Evolutionary conservation across 2,888 invertebrate species (phyloP), one percentile per base, ranked within the genome.

Genomic region (Campoplex nolae): DNA sequence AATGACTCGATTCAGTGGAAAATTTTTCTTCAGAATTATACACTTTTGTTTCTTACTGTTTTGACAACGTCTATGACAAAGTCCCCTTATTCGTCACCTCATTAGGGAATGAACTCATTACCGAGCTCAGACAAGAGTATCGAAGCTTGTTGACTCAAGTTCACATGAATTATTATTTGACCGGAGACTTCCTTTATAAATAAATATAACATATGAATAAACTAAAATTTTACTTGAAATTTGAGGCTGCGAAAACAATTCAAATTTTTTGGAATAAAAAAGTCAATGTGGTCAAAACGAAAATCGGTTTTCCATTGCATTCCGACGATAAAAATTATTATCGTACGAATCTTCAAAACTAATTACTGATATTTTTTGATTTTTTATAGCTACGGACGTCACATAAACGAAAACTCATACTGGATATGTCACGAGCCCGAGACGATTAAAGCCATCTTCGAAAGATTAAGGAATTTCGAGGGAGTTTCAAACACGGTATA

Each of bases 331-430:
- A 32, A 71, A 51, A 71, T 16, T 71, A 71, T 16, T 51, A 18
- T 18, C 16, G 4, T 18, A 16, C 1, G 13, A 51, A 48, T 32
- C 16, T 23, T 16, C 3, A 0, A 7, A 45, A 32, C 38, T 38
- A 13, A 56, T 35, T 7, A 2, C 0, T 42, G 23, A 23, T 23
- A 23, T 4, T 62, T n/a, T 48, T 28, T 71, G 35, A 62, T 75
- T n/a, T 58, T 42, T 32, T 4, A 2, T 48, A 18, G 96, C 85
- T 99, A 98, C 94, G 99, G 99, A 0, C 97, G 97, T 94, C 99
- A 99, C 95, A 95, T 98, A 45, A 97, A 97, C 9, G 95, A 96
- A 88, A 98, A 98, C 95, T 98, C 98, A 0, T 99, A 99, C 95
- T 98, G 96, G 95, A 96, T 98, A 87, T 98, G 98, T 93, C 95